Evolutionary conservation across 2,113 vertebrate species (phyloP).

Genomic region (Megatriorchis doriae): DNA sequence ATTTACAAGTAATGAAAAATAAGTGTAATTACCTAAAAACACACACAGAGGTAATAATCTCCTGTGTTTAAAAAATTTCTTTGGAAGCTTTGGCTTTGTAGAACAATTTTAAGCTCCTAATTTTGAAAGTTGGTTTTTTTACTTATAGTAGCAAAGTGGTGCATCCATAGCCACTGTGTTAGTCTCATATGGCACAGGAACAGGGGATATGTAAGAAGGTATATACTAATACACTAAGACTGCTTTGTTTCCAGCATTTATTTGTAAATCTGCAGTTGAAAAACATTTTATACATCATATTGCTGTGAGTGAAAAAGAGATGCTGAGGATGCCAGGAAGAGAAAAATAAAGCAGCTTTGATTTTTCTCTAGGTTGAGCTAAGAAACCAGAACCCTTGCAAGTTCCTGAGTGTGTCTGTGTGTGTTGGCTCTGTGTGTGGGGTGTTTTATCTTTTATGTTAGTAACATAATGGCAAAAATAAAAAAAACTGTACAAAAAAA

Average conservation of each 20-base stretch:
- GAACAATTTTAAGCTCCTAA: neutral
- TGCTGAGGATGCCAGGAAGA: neutral
- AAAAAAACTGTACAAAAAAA: neutral
- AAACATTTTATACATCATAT: neutral
- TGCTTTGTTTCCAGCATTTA: neutral
- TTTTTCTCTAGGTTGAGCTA: neutral
- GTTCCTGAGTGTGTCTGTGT: neutral
- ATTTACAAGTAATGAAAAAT: neutral
- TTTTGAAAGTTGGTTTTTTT: neutral
- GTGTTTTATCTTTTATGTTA: neutral
- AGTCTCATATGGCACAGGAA: neutral
- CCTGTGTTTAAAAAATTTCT: neutral
- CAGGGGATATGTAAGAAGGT: neutral
- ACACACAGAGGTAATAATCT: neutral
- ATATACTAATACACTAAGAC: neutral
- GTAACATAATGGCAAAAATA: conserved; percentile 12
- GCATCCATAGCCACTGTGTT: neutral
- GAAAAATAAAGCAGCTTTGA: neutral
- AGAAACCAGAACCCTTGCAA: neutral
- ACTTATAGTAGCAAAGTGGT: neutral
- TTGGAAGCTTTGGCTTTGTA: neutral
- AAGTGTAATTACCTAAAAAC: neutral
- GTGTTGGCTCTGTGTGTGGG: neutral
- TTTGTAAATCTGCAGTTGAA: neutral
- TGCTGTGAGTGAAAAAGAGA: neutral